Conservation (phyloP, 1,140 invertebrate species). For the Cyrtorhinus lividipennis region DNA sequence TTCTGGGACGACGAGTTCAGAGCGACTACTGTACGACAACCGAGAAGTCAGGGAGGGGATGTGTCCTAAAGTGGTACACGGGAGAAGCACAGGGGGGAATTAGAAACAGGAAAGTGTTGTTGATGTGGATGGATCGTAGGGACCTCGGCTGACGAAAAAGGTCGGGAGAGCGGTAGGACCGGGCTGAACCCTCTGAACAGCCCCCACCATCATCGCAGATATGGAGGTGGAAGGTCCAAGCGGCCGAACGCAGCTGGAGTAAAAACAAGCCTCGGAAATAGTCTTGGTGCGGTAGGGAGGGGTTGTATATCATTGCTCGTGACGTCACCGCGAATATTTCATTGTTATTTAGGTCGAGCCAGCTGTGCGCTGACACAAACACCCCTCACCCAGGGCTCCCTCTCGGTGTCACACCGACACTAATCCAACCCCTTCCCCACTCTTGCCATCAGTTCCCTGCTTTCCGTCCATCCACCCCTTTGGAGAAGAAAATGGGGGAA, state of each 20-base stretch:
- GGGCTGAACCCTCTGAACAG: too few relatives aligned
- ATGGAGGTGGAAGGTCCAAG: background rate
- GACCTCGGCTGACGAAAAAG: background rate
- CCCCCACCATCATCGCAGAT: background rate
- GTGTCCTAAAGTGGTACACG: too few relatives aligned
- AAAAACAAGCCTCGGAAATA: conserved; percentile 6
- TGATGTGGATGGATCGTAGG: background rate
- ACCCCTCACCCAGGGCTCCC: background rate
- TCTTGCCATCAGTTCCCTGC: background rate
- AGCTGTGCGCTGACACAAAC: conserved; percentile 6
- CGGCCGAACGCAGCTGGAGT: conserved; percentile 5
- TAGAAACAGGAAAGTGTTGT: too few relatives aligned
- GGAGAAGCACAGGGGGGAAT: too few relatives aligned
- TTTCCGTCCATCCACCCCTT: background rate
- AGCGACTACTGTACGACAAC: too few relatives aligned
- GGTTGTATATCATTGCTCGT: background rate
- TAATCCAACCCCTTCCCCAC: background rate
- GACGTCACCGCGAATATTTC: conserved; percentile 9
- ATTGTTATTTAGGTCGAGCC: conserved; percentile 9
- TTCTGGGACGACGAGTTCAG: too few relatives aligned
- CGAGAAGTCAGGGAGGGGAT: too few relatives aligned
- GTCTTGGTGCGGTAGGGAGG: too few relatives aligned
- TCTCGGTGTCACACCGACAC: background rate
- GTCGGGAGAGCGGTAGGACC: background rate
- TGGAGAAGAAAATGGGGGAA: background rate